A percentile compares a stretch with the other conserved stretches of the same genome.
Evolutionary conservation across 2,888 invertebrate species (phyloP).

Genomic region (Nephrotoma appendiculata): DNA sequence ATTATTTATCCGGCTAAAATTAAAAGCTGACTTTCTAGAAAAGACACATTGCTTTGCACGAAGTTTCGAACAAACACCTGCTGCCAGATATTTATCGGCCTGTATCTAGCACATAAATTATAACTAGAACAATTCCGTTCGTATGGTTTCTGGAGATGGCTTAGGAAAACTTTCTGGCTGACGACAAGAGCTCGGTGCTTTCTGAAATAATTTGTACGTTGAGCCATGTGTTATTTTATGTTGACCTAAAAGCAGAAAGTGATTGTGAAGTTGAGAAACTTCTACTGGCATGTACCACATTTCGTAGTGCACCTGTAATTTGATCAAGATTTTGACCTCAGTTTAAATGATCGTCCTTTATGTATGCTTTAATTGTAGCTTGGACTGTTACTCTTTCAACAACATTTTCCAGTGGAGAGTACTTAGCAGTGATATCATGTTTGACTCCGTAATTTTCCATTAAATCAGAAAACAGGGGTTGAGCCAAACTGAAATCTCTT

Average conservation of each 20-base stretch:
- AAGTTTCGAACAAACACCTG: too few relatives aligned
- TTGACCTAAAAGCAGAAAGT: neutral
- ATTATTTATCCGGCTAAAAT: too few relatives aligned
- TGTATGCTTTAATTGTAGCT: neutral
- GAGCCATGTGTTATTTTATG: neutral
- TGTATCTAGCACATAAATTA: too few relatives aligned
- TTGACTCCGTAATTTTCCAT: neutral
- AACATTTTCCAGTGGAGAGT: neutral
- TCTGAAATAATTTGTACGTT: too few relatives aligned
- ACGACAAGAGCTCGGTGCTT: too few relatives aligned
- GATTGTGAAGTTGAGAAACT: neutral
- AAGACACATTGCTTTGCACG: too few relatives aligned
- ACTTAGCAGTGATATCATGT: neutral
- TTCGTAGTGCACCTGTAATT: neutral
- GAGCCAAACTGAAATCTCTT: neutral
- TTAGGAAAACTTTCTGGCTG: too few relatives aligned
- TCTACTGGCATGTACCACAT: too few relatives aligned
- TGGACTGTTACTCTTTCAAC: neutral
- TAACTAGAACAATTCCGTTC: too few relatives aligned
- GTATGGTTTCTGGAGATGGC: too few relatives aligned
- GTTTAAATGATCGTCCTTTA: neutral
- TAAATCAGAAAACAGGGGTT: neutral
- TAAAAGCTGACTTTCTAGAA: too few relatives aligned
- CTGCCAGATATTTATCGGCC: too few relatives aligned
- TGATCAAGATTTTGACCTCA: neutral